Base-by-base conservation (phyloP, 2,797 vertebrate genomes). In the Melanotaenia maccullochi region DNA sequence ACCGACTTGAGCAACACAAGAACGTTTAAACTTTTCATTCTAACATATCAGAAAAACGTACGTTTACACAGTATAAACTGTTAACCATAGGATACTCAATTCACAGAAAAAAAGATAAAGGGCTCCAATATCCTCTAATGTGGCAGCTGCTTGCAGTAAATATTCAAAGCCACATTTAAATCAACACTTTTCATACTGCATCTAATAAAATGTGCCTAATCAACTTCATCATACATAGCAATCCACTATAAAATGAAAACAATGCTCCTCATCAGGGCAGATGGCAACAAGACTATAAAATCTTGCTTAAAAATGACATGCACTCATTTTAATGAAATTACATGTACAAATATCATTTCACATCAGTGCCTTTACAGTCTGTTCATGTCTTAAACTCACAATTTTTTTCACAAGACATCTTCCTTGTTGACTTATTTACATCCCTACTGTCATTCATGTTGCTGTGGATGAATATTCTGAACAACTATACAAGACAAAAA, bases 121-220 rank as follows among this genome's bases (percentile, higher is more conserved):
- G 49, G 18, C 54, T 76, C 59, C 73, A 78, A 79, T 60, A 72
- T 80, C 24, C 73, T 87, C 85, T 94, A 95, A 90, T 84, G 87
- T 94, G 92, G 84, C 93, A 96, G 95, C 93, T 89, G 85, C 90
- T 96, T 84, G 89, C 92, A 87, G 91, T 93, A 90, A 94, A 87
- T 93, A 95, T 91, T 94, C 20, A 95, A 96, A 96, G 94, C 94
- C 91, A 97, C 92, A 94, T 92, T 92, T 91, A 94, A 96, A 91
- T 92, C 90, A 93, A 96, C 92, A 91, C 93, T 92, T 94, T 94
- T 74, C 57, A 83, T 93, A 96, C 86, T 94, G 96, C 95, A 96
- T 97, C 97, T 97, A 93, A 96, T 97, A 95, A 97, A 97, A 97
- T 96, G 95, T 95, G 95, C 93, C 84, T 89, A 95, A 95, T 94